These are phyloP conservation scores for Rhyacichthys aspro DNA, from an alignment of 2,797 vertebrate species.

Conservation along the genomic window DNA sequence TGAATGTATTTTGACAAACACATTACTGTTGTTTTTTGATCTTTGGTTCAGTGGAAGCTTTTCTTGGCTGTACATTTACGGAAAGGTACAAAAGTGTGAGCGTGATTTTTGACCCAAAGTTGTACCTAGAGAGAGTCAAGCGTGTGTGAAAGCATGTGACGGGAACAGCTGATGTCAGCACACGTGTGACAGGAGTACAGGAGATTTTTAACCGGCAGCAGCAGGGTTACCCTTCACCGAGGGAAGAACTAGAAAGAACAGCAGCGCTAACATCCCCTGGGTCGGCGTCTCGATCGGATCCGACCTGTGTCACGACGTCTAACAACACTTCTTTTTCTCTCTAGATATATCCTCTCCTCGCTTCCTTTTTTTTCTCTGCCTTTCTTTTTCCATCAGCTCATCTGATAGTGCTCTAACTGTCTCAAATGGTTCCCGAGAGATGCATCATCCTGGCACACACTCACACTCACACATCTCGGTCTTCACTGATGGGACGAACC, in stretches of 20 bases:
- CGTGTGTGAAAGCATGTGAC: conserved; percentile 21
- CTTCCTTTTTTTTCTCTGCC: conserved; percentile 42
- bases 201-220: conserved; percentile 41
- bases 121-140: conserved; percentile 8
- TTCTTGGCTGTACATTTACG: not conserved
- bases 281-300: conserved; percentile 62
- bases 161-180: conserved; percentile 33
- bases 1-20: not conserved
- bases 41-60: not conserved
- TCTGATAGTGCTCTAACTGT: conserved; percentile 68
- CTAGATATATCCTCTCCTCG: conserved; percentile 42
- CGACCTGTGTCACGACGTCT: conserved; percentile 62
- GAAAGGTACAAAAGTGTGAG: conserved; percentile 7
- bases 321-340: conserved; percentile 55
- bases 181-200: conserved; percentile 48
- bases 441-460: conserved; percentile 42
- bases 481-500: conserved; percentile 40
- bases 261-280: conserved; percentile 50
- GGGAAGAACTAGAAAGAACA: conserved; percentile 48
- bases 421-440: conserved; percentile 71
- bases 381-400: conserved; percentile 53
- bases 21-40: not conserved
- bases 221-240: conserved; percentile 33
- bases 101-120: conserved; percentile 18
- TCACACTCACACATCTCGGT: conserved; percentile 32